Evolutionary conservation across 2,113 vertebrate species (phyloP), one percentile per base, ranked within the genome.

Genomic region (Oryzias curvinotus): DNA sequence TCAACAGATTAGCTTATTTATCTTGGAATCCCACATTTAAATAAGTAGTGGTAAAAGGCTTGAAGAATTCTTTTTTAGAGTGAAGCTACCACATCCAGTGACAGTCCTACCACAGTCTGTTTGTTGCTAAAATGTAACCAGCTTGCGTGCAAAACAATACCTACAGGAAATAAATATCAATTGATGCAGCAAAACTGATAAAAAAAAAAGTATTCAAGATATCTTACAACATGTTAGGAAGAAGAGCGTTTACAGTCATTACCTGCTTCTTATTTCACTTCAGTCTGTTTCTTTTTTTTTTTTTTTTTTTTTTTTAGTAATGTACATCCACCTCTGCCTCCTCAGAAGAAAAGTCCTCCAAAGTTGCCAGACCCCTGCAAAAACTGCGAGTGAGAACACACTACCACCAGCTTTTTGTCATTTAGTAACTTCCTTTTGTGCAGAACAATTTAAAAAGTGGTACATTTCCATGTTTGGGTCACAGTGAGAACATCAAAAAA

Each of bases 311-410:
- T 26, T 45, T 13, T 49, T 60, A 87, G 84, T 12, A 59, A 72
- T 44, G 67, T 69, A 12, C 42, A 60, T 14, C 54, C 55, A 55
- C 45, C 15, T 2, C 14, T 4, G 2, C 1, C 13, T 7, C 2
- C 64, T 57, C 56, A 26, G 17, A 51, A 44, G 4, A 51, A 57
- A 44, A 45, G 2, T 10, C 4, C 16, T 8, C 23, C 62, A 10
- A 18, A 13, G 49, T 3, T 49, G 5, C 4, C 62, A 3, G 45
- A 68, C 5, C 47, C 19, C 3, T 89, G 84, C 14, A 57, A 70
- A 49, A 65, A 64, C 63, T 89, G 83, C 76, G 71, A 57, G 88
- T 90, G 62, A 77, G 73, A 51, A n/a, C 4, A 23, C 26, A 42
- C 15, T 0, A 0, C 16, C 18, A 1, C 4, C 2, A 36, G 42